phyloP scores from a whole-genome alignment of 2,888 invertebrate genomes.

The Lysandra coridon region DNA sequence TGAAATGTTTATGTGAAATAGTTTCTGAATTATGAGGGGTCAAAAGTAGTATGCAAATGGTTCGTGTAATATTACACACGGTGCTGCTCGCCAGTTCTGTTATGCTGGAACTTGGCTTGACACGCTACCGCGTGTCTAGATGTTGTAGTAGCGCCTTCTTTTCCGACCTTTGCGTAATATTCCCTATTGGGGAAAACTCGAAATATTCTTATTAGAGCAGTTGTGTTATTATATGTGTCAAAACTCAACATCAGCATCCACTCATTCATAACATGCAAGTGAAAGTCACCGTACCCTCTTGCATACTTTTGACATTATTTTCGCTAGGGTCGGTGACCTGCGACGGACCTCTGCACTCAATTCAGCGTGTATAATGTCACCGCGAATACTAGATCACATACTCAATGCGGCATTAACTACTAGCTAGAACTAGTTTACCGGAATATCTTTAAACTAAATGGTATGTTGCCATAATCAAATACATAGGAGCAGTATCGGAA shows the following conservation, averaged over 20 bases:
- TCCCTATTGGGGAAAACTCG: background rate
- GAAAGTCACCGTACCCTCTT: conserved; percentile 39
- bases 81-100: too few relatives aligned
- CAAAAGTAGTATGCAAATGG: too few relatives aligned
- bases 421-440: background rate
- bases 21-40: too few relatives aligned
- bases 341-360: conserved; percentile 38
- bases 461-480: background rate
- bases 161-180: too few relatives aligned
- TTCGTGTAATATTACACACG: too few relatives aligned
- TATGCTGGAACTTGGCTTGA: too few relatives aligned
- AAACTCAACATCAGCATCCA: conserved; percentile 6
- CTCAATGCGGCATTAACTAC: conserved; percentile 7
- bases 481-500: background rate
- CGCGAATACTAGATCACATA: conserved; percentile 26
- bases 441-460: background rate
- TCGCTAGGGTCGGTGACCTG: conserved; percentile 51
- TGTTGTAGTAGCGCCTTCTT: too few relatives aligned
- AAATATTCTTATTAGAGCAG: background rate
- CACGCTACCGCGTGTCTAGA: too few relatives aligned
- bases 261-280: conserved; percentile 20
- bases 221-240: background rate
- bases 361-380: conserved; percentile 33
- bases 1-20: too few relatives aligned
- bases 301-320: conserved; percentile 49